Base-by-base conservation (phyloP, 2,888 invertebrate species). In the Temnothorax rugatulus region DNA sequence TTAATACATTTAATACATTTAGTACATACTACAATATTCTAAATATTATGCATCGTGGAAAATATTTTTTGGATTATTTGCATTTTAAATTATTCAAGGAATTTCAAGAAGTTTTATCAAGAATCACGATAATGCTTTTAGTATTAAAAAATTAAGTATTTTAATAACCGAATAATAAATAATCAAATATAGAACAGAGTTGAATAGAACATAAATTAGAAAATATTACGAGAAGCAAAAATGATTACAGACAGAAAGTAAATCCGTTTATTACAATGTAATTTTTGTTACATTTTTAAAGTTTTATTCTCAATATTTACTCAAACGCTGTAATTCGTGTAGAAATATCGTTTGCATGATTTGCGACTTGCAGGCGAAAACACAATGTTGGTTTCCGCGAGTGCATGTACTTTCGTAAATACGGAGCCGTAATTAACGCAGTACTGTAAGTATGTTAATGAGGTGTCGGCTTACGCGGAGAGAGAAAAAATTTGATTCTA, bases 391-490 rank as follows among this genome's bases (percentile, higher is more conserved):
- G 61, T 41, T 75, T 69, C 34, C 64, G 38, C 44, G 61, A 71
- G 44, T 52, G 34, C 34, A 38, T 57, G 50, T 54, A 73, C 47
- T 61, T 50, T 38, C 44, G 66, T 74, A 85, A 87, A 83, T 68
- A 71, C 66, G 61, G 29, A 75, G 5, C 57, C 82, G 75, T 87
- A 88, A 88, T 88, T 88, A 88, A 88, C 64, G 83, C 66, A 61
- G 64, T 73, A 59, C 82, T 68, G 79, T 64, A 84, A 88, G 82
- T 81, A 79, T 84, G 86, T 85, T 88, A 88, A 88, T 52, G 88
- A 88, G 82, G 82, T 82, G 83, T 79, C 68, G 77, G 82, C 47
- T 69, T 59, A 79, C n/a, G 25, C 52, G 41, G n/a, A 52, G 18
- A 47, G 13, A 59, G n/a, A 82, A 76, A 81, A 76, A 81, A 29